Evolutionary conservation across 2,888 invertebrate genomes (phyloP), one percentile per base, ranked within the genome.

Genomic region (Euzophera pinguis): DNA sequence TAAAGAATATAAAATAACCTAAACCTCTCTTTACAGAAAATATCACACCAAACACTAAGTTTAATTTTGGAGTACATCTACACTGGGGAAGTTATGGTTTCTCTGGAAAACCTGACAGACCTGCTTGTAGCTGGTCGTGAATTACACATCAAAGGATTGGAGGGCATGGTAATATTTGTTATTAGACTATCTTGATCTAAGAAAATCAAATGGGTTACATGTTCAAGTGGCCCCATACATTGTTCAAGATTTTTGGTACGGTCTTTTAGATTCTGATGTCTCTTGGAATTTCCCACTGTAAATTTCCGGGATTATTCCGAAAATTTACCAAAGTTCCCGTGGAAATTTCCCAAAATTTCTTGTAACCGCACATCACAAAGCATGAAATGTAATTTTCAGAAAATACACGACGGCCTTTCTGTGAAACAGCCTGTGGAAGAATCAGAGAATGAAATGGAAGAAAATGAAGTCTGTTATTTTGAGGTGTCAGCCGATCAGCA

Each of bases 31-130:
- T 84, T 86, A 27, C 77, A 90, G 90, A 83, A 81, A 74, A 69
- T 90, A 52, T 84, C 87, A 8, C 78, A 81, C 53, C 59, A 61
- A 27, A 88, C 83, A 6, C 58, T 90, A n/a, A 67, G 78, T 53
- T 69, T 70, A 13, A 71, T 90, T 58, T 57, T 90, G 55, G 87
- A 90, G 51, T 90, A 90, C 56, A 73, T 88, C 10, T 91, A 91
- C 61, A 84, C 86, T 0, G 91, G 90, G 0, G 86, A 90, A 63
- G 87, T 84, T 0, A 47, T 74, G 13, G 74, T 90, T 0, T 58
- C 75, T 0, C 67, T 76, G 32, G 76, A 85, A 0, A 71, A 73
- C 17, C 64, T 90, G 3, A 62, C 64, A 35, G 78, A 81, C 0
- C 67, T 91, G 9, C 62, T 90, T 38, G 71, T 73, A 16, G 85